These are phyloP conservation scores for Drosophila nigricruria DNA, from an alignment of 2,888 invertebrate species.

Conservation along the genomic window DNA sequence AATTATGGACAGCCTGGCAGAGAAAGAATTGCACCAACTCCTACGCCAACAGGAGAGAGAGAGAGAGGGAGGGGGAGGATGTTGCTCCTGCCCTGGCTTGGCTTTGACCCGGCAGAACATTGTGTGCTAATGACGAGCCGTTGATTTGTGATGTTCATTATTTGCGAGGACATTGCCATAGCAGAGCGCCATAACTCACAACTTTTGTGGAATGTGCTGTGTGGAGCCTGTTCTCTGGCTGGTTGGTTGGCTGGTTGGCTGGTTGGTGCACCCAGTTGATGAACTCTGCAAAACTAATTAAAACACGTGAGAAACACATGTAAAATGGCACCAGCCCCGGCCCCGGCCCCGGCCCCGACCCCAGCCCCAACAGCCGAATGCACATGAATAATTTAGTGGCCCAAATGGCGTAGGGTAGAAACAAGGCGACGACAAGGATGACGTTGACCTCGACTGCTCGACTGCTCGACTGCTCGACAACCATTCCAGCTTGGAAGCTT, in stretches of 20 bases:
- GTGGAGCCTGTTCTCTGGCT: constrained; percentile 4
- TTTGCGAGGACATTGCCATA: constrained; percentile 48
- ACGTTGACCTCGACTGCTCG: constrained; percentile 36
- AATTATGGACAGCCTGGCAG: constrained; percentile 56
- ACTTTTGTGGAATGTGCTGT: constrained; percentile 28
- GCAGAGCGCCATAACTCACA: constrained; percentile 55
- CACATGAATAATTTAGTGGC: constrained; percentile 67
- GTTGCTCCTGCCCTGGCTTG: background rate
- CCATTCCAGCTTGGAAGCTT: constrained; percentile 1
- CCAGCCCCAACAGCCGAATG: constrained; percentile 36
- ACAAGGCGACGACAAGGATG: constrained; percentile 8
- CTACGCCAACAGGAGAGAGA: background rate
- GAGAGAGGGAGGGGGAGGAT: background rate
- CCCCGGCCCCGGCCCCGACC: background rate
- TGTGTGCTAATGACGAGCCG: constrained; percentile 76
- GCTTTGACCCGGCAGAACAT: constrained; percentile 37
- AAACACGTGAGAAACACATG: constrained; percentile 73
- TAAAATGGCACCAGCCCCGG: constrained; percentile 37
- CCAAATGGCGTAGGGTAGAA: constrained; percentile 33
- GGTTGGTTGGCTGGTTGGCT: background rate
- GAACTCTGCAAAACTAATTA: constrained; percentile 78
- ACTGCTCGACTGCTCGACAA: constrained; percentile 21
- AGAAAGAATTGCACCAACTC: background rate
- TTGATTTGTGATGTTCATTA: constrained; percentile 79
- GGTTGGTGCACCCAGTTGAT: constrained; percentile 53